These are phyloP conservation scores for Tokudaia tokunoshimensis DNA, from an alignment of 2,797 vertebrate genomes.

Conservation along the genomic window DNA sequence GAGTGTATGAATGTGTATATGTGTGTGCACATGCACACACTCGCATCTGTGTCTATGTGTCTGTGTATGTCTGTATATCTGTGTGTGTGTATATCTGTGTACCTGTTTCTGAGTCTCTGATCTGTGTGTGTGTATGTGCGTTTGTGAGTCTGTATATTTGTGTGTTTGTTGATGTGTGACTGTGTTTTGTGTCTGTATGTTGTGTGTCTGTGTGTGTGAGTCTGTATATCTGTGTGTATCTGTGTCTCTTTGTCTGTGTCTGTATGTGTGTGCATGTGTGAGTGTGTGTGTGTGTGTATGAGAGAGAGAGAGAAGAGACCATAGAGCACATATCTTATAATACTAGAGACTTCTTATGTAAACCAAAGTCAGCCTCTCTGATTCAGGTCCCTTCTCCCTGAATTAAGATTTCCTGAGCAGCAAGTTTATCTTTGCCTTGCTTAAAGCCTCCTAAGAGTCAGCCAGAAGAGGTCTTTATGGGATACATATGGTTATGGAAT, in stretches of 20 bases:
- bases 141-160: background rate
- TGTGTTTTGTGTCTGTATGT: background rate
- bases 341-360: background rate
- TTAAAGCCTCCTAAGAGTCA: background rate
- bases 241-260: background rate
- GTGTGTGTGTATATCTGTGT: background rate
- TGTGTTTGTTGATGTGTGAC: background rate
- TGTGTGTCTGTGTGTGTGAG: background rate
- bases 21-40: background rate
- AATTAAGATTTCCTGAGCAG: background rate
- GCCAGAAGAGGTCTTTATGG: background rate
- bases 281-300: background rate
- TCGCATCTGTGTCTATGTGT: background rate
- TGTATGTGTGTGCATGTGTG: too few relatives aligned
- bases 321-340: background rate
- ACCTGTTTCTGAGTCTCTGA: background rate
- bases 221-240: background rate
- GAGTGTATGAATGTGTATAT: background rate
- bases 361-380: background rate
- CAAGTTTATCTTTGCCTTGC: background rate
- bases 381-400: background rate
- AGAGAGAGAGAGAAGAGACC: too few relatives aligned
- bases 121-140: background rate
- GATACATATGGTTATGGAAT: fast-evolving
- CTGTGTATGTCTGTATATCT: background rate